Base-by-base conservation (phyloP, 1,140 invertebrate species). In the Oreohelix idahoensis region DNA sequence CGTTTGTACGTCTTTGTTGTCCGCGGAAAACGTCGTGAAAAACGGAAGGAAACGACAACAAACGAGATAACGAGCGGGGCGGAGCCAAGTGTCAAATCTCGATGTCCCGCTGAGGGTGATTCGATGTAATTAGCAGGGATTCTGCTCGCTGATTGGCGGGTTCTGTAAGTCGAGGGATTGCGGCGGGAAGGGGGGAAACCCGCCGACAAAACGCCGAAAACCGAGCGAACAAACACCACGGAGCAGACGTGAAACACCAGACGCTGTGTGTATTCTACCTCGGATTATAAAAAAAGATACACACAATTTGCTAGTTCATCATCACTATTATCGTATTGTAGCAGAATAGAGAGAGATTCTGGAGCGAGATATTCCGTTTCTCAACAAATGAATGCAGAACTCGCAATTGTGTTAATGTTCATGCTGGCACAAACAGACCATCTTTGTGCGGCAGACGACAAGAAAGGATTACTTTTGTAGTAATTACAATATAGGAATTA, bases 41-140 rank as follows among this genome's bases (percentile, higher is more conserved):
- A 77, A 45, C 75, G 75, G n/a, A 77, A 51, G 49, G 75, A 77
- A 77, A 32, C 78, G 78, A 69, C 78, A 79, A 79, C 58, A 79
- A 79, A 69, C 78, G 51, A 51, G 78, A 36, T 79, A 79, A 79
- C 78, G 78, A 79, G 78, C 17, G 51, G 58, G 78, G 78, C 78
- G 78, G 78, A 45, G 78, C 78, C 35, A 79, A 39, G 78, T 79
- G 78, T 79, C 78, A 79, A 39, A 69, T 79, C 53, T 11, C 36
- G 53, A 58, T 45, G 36, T 69, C 78, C 78, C 78, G 58, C 78
- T 23, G 78, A 23, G 78, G 11, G 53, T 66, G 78, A 79, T 63
- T 69, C 78, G 53, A 79, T 26, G 78, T 79, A 79, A 79, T 79
- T 79, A 79, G 78, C 78, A 45, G 35, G n/a, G 49, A 42, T 15